These are phyloP conservation scores for Petromus typicus DNA, from an alignment of 2,113 vertebrate species.

Conservation along the genomic window DNA sequence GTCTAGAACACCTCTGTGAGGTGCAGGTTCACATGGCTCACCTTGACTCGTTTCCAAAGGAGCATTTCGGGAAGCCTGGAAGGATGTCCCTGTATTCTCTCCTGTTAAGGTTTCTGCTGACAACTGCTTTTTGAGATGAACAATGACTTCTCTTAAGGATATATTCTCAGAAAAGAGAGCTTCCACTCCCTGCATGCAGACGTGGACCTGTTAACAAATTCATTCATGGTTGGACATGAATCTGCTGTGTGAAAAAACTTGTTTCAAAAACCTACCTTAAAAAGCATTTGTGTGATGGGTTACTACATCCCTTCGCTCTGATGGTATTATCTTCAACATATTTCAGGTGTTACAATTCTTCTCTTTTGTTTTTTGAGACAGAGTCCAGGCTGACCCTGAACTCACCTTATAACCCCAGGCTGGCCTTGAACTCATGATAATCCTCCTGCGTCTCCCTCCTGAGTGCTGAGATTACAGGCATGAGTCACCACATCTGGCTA, in stretches of 20 bases:
- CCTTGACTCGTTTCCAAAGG: not conserved
- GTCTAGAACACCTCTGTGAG: not conserved
- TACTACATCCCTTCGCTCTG: not conserved
- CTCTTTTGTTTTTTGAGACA: too few species aligned
- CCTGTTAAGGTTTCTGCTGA: not conserved
- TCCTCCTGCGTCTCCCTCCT: too few species aligned
- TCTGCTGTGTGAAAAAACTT: not conserved
- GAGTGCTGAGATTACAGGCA: too few species aligned
- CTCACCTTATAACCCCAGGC: too few species aligned
- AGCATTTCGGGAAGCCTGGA: not conserved
- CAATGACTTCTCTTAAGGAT: conserved; percentile 65
- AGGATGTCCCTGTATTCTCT: not conserved
- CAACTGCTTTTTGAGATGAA: not conserved
- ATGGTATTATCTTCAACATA: too few species aligned
- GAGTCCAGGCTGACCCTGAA: too few species aligned
- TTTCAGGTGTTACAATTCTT: too few species aligned
- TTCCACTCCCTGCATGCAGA: conserved; percentile 62
- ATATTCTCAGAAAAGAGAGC: conserved; percentile 63
- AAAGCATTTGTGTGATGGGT: accelerated
- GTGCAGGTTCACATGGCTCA: not conserved
- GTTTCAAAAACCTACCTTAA: not conserved
- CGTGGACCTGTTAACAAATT: conserved; percentile 38
- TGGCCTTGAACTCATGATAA: too few species aligned
- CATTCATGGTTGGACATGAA: not conserved
- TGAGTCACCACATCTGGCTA: too few species aligned